Percentiles rank a stretch among this genome's conserved stretches.
phyloP scores from a whole-genome alignment of 2,888 invertebrate genomes.

The Antheraea yamamai region DNA sequence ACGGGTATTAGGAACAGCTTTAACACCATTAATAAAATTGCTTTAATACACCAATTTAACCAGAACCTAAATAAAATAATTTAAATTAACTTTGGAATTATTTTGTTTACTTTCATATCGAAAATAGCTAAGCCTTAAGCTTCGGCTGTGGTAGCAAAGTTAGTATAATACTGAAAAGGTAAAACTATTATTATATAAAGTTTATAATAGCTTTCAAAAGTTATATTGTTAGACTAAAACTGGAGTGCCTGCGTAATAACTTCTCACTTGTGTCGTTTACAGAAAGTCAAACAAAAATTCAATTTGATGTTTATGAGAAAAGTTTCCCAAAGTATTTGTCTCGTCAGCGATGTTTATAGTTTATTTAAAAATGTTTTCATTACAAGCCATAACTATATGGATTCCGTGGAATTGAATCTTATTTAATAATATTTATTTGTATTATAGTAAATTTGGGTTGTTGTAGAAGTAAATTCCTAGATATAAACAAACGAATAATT shows the following conservation, averaged over 20 bases:
- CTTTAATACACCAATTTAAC: background rate
- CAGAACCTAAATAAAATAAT: background rate
- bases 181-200: constrained; percentile 32
- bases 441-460: background rate
- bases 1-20: too few species aligned
- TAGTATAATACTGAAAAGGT: constrained; percentile 13
- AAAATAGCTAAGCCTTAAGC: background rate
- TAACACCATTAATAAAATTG: background rate
- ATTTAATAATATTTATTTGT: background rate
- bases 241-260: constrained; percentile 20
- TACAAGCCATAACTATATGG: background rate
- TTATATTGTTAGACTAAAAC: constrained; percentile 31
- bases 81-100: background rate
- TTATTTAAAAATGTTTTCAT: constrained; percentile 5
- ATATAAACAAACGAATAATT: background rate
- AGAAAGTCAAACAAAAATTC: constrained; percentile 21
- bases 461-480: background rate
- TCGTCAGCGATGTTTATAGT: background rate
- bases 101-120: background rate
- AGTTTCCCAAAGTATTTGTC: constrained; percentile 6
- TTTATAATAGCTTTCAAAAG: constrained; percentile 37
- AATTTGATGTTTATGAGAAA: constrained; percentile 14
- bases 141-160: constrained; percentile 11
- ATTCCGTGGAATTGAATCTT: background rate
- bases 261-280: constrained; percentile 11